phyloP scores from a whole-genome alignment of 2,113 vertebrate species.

The Oreochromis tanganicae region DNA sequence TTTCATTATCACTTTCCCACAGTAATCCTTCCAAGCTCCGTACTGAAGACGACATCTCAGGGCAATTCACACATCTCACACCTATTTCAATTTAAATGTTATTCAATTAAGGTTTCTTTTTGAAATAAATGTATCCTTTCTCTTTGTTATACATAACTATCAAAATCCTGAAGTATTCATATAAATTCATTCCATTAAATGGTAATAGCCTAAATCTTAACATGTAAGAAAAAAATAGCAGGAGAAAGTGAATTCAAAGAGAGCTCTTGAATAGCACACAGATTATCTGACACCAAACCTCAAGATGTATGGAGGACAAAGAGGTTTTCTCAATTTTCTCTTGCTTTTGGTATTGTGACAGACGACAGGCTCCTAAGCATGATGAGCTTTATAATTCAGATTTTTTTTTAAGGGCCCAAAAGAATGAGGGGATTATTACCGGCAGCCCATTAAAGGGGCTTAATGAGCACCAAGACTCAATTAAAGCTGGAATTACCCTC shows the following conservation, averaged over 20 bases:
- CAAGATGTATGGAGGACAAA: constrained; percentile 20
- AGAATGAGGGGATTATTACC: constrained; percentile 69
- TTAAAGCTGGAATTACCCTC: constrained; percentile 72
- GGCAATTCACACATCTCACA: neutral
- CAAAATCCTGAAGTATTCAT: neutral
- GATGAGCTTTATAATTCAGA: constrained; percentile 48
- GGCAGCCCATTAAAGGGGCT: constrained; percentile 69
- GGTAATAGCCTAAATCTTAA: neutral
- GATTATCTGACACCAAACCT: constrained; percentile 22
- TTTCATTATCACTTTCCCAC: constrained; percentile 34
- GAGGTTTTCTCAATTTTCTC: constrained; percentile 19
- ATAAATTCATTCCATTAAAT: neutral
- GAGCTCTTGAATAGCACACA: neutral
- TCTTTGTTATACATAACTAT: neutral
- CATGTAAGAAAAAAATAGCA: neutral
- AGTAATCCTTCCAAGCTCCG: constrained; percentile 16
- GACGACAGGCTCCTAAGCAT: constrained; percentile 32
- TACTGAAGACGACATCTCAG: constrained; percentile 22
- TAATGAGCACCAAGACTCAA: constrained; percentile 74
- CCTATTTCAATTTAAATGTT: neutral
- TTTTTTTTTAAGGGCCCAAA: constrained; percentile 41
- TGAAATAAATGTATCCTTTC: neutral
- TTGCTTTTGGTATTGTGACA: constrained; percentile 28
- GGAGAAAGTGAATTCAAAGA: neutral
- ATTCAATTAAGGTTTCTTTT: neutral